Evolutionary conservation across 2,888 invertebrate genomes (phyloP), one percentile per base, ranked within the genome.

Genomic region (Pycnomerus fuliginosus): DNA sequence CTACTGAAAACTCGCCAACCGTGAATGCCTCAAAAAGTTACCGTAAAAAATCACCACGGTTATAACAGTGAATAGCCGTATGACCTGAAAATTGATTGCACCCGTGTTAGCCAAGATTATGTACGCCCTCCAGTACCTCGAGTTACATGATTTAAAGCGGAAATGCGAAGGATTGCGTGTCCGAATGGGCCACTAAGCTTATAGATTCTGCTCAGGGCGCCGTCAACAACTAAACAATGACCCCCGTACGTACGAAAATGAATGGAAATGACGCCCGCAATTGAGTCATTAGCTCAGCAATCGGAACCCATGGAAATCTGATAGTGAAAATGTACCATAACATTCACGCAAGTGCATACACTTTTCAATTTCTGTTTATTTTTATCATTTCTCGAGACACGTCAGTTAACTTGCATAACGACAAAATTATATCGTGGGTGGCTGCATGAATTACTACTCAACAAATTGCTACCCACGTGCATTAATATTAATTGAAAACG

Each of bases 281-380:
- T 68, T 65, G 66, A 66, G 67, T 65, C 67, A 68, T 68, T 66
- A 67, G 62, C 53, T 55, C 30, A 48, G 49, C 56, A 61, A 58
- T 58, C 58, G 58, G 60, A 61, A 60, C 60, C 48, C 34, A 47
- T 25, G 11, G 25, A 25, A 25, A 25, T 25, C 25, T 25, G 25
- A 25, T 63, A 64, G 40, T 13, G 35, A 13, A 34, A 20, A 31
- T 27, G 16, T 24, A 35, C 11, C 34, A 13, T 34, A 3, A n/a
- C 36, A 12, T 38, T 38, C 39, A 39, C 39, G 34, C 41, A 24
- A 41, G 16, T 34, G 22, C 17, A n/a, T n/a, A n/a, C n/a, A 34
- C 14, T 34, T 41, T 41, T 41, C 41, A 41, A 41, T 41, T 41
- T 41, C 23, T 41, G 15, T 25, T 17, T 32, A 17, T 27, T 32